Conservation (phyloP, 2,113 vertebrate species). For the Halichoerus grypus region DNA sequence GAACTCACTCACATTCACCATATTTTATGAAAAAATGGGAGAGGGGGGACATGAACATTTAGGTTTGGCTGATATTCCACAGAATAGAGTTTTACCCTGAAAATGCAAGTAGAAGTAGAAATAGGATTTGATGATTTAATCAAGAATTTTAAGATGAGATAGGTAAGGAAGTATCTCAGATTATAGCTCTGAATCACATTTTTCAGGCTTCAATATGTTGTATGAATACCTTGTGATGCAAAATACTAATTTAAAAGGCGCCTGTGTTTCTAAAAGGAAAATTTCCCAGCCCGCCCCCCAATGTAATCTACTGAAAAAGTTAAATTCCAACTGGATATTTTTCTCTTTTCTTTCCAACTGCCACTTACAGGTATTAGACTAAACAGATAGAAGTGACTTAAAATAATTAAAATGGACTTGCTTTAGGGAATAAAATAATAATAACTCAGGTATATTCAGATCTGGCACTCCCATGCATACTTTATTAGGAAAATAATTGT, state of each 20-base stretch:
- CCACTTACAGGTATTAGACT: background rate
- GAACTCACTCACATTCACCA: background rate
- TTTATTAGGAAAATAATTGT: background rate
- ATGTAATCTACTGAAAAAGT: background rate
- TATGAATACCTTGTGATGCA: background rate
- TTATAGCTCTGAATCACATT: background rate
- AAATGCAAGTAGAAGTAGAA: background rate
- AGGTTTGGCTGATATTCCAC: background rate
- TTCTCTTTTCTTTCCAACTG: constrained; percentile 21
- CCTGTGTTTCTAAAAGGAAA: background rate
- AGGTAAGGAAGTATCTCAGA: background rate
- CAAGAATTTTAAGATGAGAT: background rate
- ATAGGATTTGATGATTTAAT: background rate
- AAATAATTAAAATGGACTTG: constrained; percentile 45
- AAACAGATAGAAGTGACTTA: constrained; percentile 1
- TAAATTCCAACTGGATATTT: background rate
- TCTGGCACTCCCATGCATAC: background rate
- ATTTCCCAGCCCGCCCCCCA: background rate
- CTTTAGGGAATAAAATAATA: background rate
- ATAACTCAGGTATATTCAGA: background rate
- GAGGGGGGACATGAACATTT: background rate
- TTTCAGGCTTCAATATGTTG: background rate
- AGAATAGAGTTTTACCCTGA: background rate
- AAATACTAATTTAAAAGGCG: background rate
- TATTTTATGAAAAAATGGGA: background rate